Conservation (phyloP, 2,797 vertebrate species). For the Sphenodon punctatus region DNA sequence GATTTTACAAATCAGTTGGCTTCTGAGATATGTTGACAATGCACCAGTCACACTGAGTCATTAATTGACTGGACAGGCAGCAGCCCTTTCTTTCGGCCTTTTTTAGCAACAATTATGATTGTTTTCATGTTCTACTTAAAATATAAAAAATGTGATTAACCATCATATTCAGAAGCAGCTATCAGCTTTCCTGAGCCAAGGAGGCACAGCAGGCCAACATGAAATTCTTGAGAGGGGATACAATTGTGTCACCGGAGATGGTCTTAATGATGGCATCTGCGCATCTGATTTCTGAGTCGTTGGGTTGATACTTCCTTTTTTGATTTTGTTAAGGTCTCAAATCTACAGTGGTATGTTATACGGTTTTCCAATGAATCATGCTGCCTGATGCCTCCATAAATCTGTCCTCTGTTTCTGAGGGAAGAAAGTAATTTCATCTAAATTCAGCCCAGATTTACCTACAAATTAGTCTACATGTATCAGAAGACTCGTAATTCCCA, state of each 20-base stretch:
- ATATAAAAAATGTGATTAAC: slow-evolving; percentile 61
- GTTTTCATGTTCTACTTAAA: slow-evolving; percentile 54
- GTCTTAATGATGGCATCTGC: slow-evolving; percentile 48
- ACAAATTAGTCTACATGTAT: neutral
- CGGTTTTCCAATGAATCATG: slow-evolving; percentile 38
- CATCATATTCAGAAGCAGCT: slow-evolving; percentile 37
- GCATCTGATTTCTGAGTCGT: slow-evolving; percentile 49
- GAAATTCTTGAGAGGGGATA: slow-evolving; percentile 23
- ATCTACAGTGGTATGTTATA: slow-evolving; percentile 29
- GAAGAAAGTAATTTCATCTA: neutral
- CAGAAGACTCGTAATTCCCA: neutral
- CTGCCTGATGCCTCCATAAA: neutral
- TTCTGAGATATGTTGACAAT: slow-evolving; percentile 28
- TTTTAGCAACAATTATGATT: slow-evolving; percentile 53
- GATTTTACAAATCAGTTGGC: slow-evolving; percentile 29
- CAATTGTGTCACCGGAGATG: slow-evolving; percentile 45
- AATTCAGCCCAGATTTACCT: neutral
- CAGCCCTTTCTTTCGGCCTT: neutral
- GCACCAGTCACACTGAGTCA: slow-evolving; percentile 42
- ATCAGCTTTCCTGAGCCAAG: slow-evolving; percentile 39
- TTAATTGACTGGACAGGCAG: slow-evolving; percentile 54
- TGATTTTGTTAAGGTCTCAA: slow-evolving; percentile 31
- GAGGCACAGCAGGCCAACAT: slow-evolving; percentile 36
- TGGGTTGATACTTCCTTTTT: slow-evolving; percentile 37
- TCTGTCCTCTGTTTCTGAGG: no score